Percentiles rank a stretch among this genome's conserved stretches.
Evolutionary conservation across 2,113 vertebrate genomes (phyloP).

Genomic region (Elachura formosa): DNA sequence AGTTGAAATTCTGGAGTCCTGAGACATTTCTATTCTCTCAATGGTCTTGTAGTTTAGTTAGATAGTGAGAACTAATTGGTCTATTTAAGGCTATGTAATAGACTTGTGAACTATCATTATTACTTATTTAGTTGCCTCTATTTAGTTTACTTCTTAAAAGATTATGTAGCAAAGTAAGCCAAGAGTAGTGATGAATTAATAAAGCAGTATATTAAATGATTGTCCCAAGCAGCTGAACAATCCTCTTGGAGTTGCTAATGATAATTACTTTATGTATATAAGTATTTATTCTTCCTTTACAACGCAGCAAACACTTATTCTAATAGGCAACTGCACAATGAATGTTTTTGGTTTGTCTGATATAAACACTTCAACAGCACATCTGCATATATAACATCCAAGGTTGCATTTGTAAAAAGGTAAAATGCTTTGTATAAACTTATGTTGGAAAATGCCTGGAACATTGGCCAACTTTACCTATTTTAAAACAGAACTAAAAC

Average conservation of each 20-base stretch:
- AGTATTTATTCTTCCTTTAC: background rate
- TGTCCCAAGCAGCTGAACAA: background rate
- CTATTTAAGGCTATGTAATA: background rate
- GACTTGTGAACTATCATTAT: background rate
- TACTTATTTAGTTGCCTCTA: background rate
- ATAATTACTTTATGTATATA: background rate
- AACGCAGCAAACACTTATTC: background rate
- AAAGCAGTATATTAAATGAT: background rate
- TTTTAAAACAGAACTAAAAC: background rate
- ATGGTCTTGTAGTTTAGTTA: background rate
- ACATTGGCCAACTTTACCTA: background rate
- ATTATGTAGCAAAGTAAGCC: background rate
- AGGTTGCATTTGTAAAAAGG: background rate
- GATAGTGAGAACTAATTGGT: background rate
- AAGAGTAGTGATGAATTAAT: background rate
- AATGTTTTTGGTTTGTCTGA: background rate
- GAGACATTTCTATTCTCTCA: background rate
- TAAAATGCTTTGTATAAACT: background rate
- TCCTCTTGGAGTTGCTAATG: background rate
- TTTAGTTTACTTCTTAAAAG: background rate
- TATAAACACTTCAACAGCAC: background rate
- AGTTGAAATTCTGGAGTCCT: background rate
- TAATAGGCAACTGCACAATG: background rate
- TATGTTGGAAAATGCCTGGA: background rate
- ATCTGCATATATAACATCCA: background rate